Base-by-base conservation (phyloP, 35 echinoderm and acorn worm genomes). In the Amphiura filiformis region DNA sequence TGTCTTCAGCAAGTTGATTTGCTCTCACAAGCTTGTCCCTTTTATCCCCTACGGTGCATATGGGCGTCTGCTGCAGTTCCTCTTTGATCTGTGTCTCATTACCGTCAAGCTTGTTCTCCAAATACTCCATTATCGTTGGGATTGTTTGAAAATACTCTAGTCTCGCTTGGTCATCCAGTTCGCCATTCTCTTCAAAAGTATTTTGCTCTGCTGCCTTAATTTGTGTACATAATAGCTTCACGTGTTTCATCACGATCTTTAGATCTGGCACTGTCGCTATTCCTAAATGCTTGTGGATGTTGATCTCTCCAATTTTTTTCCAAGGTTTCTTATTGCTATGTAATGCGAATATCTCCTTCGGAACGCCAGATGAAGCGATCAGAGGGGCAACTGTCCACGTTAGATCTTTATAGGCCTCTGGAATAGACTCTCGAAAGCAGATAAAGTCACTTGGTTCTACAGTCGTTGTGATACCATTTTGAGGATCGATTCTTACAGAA, bases 1-100 rank as follows among this genome's bases (percentile, higher is more conserved):
- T 85, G 26, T 85, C 47, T 33, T 36, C 18, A 36, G 65, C 83
- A 0, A 85, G 37, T 34, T 65, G 83, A 14, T 85, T 61, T 36
- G 83, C 83, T 36, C 32, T 32, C 13, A 85, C 83, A 23, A 85
- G 64, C 0, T 65, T 28, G 20, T 18, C 18, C 22, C 83, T 56
- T 35, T 61, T 61, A 0, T 85, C 83, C n/a, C n/a, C n/a, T 34
- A 85, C 83, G 1, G 35, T 26, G 35, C 56, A 85, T 34, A 85
- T 65, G 13, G 83, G 56, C 0, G 56, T 64, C 7, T 36, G 12
- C 37, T 85, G 32, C 37, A 85, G 52, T 34, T n/a, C 1, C 23
- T 36, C 20, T 85, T 36, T 70, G 31, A 70, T 65, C 13, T 35
- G 1, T 1, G 40, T 56, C 17, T 4, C 26, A 36, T 65, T 31